These are phyloP conservation scores for Sciurus niger DNA, from an alignment of 2,113 vertebrate genomes.

Conservation along the genomic window DNA sequence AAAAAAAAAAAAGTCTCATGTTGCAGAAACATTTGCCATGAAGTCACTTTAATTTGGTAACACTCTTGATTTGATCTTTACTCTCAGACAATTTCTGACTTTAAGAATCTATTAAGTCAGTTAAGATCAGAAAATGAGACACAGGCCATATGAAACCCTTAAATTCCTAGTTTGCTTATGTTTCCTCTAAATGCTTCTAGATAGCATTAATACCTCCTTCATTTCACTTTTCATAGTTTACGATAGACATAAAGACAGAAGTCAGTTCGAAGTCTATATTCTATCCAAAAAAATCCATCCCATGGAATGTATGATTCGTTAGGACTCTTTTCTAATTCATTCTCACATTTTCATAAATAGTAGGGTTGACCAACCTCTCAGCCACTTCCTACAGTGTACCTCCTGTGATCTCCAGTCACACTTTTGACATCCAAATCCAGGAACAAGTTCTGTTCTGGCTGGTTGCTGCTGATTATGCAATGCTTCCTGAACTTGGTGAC, in stretches of 20 bases:
- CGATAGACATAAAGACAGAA: not conserved
- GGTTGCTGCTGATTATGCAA: not conserved
- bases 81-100: not conserved
- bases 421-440: not conserved
- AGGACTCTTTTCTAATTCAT: not conserved
- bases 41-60: not conserved
- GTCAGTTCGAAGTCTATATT: not conserved
- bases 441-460: not conserved
- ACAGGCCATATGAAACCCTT: not conserved
- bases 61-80: not conserved
- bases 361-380: not conserved
- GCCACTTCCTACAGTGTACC: not conserved
- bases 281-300: not conserved
- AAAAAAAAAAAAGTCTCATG: not conserved
- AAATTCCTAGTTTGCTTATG: not conserved
- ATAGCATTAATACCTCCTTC: not conserved
- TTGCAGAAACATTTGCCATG: not conserved
- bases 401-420: not conserved
- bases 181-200: not conserved
- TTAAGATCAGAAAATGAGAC: slow-evolving; percentile 20
- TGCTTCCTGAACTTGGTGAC: not conserved
- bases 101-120: slow-evolving; percentile 18
- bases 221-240: not conserved
- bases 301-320: not conserved
- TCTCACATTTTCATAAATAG: not conserved